Base-by-base conservation (phyloP, 2,888 invertebrate genomes). In the Ischnus inquisitorius region DNA sequence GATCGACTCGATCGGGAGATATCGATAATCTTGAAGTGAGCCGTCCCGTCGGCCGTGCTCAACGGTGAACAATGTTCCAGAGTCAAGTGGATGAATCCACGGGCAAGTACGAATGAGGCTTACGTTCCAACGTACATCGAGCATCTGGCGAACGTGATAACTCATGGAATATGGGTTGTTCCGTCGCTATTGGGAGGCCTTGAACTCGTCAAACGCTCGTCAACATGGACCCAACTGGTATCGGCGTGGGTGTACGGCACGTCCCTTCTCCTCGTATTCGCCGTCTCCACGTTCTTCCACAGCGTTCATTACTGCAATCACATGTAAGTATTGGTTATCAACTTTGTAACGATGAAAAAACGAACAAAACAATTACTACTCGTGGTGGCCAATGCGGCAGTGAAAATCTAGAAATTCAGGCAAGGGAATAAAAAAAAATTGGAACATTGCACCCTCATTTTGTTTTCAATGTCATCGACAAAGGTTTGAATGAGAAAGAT, bases 241-340 rank as follows among this genome's bases (percentile, higher is more conserved):
- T 97, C 97, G 0, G 97, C 98, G 46, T 94, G 97, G 86, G 96
- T 98, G 79, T 98, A 98, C 93, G 98, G 98, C 3, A 95, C 96
- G 57, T 97, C 98, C 10, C 95, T 98, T 22, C 96, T 98, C 84
- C 95, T 97, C 82, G 96, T 98, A 72, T 98, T 98, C 94, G 96
- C 96, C 48, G 95, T 98, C 28, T 98, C 98, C 43, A 98, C 98
- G 46, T 96, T 97, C 92, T 98, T 98, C 94, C 98, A 98, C 93
- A 96, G 97, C 69, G 96, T 98, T 19, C 98, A 97, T 93, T 98
- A 97, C 93, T 96, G 96, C 93, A 94, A 94, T 88, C 93, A 94
- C 83, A 94, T 95, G 87, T 87, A 85, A 48, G 77, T 46, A 67
- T 71, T 51, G 3, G 39, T 64, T 28, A 48, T 34, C 12, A 34